These are phyloP conservation scores for Melieria omissa DNA, from an alignment of 2,888 invertebrate species.

Conservation along the genomic window DNA sequence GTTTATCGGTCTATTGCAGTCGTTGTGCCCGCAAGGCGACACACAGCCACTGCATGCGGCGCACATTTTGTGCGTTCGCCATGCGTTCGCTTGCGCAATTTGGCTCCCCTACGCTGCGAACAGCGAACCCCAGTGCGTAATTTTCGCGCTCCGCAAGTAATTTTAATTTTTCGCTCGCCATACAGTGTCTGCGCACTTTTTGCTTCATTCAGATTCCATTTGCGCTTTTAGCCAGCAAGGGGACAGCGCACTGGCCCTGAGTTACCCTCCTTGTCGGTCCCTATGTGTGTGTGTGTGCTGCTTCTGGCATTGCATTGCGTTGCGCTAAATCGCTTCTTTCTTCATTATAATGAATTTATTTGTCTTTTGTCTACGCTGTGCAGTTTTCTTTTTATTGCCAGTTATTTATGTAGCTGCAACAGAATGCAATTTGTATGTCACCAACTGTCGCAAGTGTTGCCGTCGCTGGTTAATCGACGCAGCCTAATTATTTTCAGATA, in stretches of 20 bases:
- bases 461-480: no score
- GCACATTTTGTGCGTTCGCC: neutral
- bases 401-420: no score
- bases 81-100: slow-evolving; percentile 13
- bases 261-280: no score
- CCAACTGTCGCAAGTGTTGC: no score
- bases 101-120: slow-evolving; percentile 1
- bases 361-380: no score
- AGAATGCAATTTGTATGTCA: no score
- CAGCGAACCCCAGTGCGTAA: slow-evolving; percentile 9
- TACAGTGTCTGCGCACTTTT: neutral
- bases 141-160: slow-evolving; percentile 14
- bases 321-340: no score
- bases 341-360: no score
- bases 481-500: no score
- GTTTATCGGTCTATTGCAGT: neutral
- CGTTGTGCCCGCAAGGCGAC: neutral
- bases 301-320: no score
- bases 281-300: no score
- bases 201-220: slow-evolving; percentile 16
- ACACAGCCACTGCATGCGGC: neutral
- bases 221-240: slow-evolving; percentile 1
- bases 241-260: neutral
- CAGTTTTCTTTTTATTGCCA: no score
- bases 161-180: slow-evolving; percentile 7